Evolutionary conservation across 2,113 vertebrate genomes (phyloP), one percentile per base, ranked within the genome.

Genomic region (Cinclus cinclus): DNA sequence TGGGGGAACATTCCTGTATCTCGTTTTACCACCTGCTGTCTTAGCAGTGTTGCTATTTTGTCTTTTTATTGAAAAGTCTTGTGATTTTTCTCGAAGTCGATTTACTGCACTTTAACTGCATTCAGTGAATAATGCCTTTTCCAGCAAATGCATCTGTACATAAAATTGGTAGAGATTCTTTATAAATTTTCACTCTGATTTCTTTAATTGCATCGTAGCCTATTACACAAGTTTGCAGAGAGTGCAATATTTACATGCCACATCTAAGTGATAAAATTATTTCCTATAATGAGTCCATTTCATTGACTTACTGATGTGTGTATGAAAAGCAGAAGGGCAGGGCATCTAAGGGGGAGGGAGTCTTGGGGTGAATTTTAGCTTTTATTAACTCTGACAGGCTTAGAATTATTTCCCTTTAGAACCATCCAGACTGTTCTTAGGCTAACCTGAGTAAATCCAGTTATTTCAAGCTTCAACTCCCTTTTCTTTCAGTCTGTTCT

Each of bases 11-110:
- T 95, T 95, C 89, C 74, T 94, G 63, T 95, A 86, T 96, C 95
- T 96, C 28, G 3, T 97, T 96, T 95, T 96, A 89, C 90, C 94
- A 90, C 95, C 94, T 95, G 94, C 95, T 96, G 94, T 94, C 86
- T 95, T 87, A 93, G 94, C 78, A 95, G 35, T 85, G 74, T 90
- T 94, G 89, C 83, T 95, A 85, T 97, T 97, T 93, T 94, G 80
- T 90, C 92, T 91, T 95, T 94, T 95, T 96, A 97, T 96, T 97
- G 94, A 85, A 96, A 92, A 94, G 50, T 88, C 83, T 85, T 95
- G 80, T 50, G 87, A 82, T 95, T 95, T 96, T 90, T 96, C 91
- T 94, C 13, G 1, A 93, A 96, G 84, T 83, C 84, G 39, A 92
- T 96, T 94, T 96, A 31, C 85, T 75, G 44, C 42, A 69, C 67